These are phyloP conservation scores for Pelvicachromis taeniatus DNA, from an alignment of 2,113 vertebrate genomes.

Conservation along the genomic window DNA sequence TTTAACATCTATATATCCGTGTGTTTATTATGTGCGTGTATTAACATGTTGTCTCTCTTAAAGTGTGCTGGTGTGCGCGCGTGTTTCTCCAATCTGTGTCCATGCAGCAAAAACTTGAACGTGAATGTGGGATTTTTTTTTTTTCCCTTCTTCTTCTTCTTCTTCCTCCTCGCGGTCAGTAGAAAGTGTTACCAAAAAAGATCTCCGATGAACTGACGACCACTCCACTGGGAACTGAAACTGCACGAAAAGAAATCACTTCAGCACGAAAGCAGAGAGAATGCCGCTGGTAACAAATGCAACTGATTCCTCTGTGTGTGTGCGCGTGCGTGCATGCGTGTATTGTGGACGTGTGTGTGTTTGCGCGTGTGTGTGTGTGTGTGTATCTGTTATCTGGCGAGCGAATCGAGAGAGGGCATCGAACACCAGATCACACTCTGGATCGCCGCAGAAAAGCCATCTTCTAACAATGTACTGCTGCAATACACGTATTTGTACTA, in stretches of 20 bases:
- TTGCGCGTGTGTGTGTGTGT: neutral
- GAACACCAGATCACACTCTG: conserved; percentile 43
- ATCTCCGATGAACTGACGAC: conserved; percentile 57
- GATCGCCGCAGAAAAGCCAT: conserved; percentile 53
- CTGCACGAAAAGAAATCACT: conserved; percentile 66
- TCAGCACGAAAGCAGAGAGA: conserved; percentile 67
- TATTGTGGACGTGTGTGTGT: neutral
- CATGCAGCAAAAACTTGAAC: conserved; percentile 10
- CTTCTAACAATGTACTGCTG: conserved; percentile 56
- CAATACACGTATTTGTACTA: conserved; percentile 62
- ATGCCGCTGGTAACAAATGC: conserved; percentile 59
- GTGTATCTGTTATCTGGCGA: conserved; percentile 40
- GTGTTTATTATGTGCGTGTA: conserved; percentile 17
- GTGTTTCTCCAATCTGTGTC: neutral
- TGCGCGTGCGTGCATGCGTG: neutral
- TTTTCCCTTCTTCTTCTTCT: no score
- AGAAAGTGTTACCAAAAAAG: conserved; percentile 60
- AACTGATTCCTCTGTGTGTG: conserved; percentile 30
- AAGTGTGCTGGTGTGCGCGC: neutral
- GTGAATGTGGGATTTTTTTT: neutral
- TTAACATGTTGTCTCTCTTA: neutral
- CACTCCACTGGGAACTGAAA: conserved; percentile 64
- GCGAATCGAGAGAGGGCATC: conserved; percentile 55
- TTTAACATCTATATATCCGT: conserved; percentile 61
- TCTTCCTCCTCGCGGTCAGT: conserved; percentile 26